phyloP scores from a whole-genome alignment of 2,797 vertebrate genomes.

The Amphiprion clarkii region DNA sequence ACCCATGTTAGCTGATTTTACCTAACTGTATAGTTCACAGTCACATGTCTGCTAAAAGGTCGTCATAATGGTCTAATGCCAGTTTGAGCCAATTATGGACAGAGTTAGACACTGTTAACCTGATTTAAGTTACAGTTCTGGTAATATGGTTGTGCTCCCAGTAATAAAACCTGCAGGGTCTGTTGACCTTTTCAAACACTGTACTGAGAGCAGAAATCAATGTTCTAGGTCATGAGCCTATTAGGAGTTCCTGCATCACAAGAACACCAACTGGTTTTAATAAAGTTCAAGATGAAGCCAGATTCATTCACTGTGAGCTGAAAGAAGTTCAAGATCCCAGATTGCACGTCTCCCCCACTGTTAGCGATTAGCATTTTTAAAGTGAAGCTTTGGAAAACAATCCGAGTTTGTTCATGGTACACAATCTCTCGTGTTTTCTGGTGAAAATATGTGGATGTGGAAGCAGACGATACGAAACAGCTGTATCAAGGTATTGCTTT shows the following conservation, averaged over 20 bases:
- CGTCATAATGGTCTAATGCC: constrained; percentile 1
- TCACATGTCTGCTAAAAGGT: not conserved
- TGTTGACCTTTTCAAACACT: constrained; percentile 19
- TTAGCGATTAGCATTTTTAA: constrained; percentile 41
- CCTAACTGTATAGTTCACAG: not conserved
- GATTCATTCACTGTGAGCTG: constrained; percentile 42
- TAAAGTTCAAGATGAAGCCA: constrained; percentile 51
- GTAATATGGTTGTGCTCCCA: not conserved
- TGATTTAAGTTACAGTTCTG: not conserved
- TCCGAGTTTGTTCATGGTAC: not conserved
- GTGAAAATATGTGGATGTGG: not conserved
- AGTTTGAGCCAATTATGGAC: constrained; percentile 6
- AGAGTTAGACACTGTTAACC: constrained; percentile 15
- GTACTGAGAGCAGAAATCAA: constrained; percentile 29
- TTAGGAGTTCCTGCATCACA: constrained; percentile 30
- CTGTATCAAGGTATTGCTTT: not conserved
- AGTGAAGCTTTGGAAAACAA: constrained; percentile 4
- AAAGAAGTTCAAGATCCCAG: constrained; percentile 37
- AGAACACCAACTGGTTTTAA: constrained; percentile 56
- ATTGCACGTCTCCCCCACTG: constrained; percentile 19
- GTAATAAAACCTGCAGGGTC: constrained; percentile 32
- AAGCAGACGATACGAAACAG: constrained; percentile 11
- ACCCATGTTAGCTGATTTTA: too few species aligned
- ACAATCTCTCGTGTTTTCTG: not conserved
- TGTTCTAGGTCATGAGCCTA: constrained; percentile 24